Evolutionary conservation across 1,140 invertebrate genomes (phyloP), one percentile per base, ranked within the genome.

Genomic region (Drosophila repletoides): DNA sequence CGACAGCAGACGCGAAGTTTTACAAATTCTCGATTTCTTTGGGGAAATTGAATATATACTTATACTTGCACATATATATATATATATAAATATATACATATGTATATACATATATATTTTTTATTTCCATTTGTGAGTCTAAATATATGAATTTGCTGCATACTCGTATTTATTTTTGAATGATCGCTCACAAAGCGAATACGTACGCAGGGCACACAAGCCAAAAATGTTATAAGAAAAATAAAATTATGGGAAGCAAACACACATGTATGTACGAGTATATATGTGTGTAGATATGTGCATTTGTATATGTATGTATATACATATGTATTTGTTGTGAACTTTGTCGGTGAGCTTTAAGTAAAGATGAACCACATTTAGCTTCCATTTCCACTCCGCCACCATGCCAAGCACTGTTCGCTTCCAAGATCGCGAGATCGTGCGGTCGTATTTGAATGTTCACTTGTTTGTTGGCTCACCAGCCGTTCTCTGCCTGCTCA

Each of bases 311-410:
- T 33, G 14, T 33, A 12, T 15, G 7, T 15, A 14, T 36, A 10
- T 28, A 24, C 33, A 29, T 45, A 5, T 41, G 28, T 46, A 34
- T 67, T 45, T 56, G 55, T 68, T 34, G 48, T 81, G 73, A 67
- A 83, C 79, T 79, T 83, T 83, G 79, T 69, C 80, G 79, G 74
- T 41, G 38, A 38, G 76, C 58, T 81, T 72, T 53, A 73, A 69
- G 67, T 75, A 56, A 70, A 58, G 46, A 58, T 72, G 72, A 60
- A 41, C 53, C 59, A 38, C 58, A 45, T 52, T 52, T 26, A 19
- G 9, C 21, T 38, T 26, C 34, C 55, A 31, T 52, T 46, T 31
- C 14, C 29, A 51, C 43, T 36, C 19, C 46, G 12, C 28, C 22
- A 34, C 21, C 17, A 6, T 29, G 28, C 7, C 26, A 10, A 7